Evolutionary conservation across 2,113 vertebrate genomes (phyloP), one percentile per base, ranked within the genome.

Genomic region (Carlito syrichta): DNA sequence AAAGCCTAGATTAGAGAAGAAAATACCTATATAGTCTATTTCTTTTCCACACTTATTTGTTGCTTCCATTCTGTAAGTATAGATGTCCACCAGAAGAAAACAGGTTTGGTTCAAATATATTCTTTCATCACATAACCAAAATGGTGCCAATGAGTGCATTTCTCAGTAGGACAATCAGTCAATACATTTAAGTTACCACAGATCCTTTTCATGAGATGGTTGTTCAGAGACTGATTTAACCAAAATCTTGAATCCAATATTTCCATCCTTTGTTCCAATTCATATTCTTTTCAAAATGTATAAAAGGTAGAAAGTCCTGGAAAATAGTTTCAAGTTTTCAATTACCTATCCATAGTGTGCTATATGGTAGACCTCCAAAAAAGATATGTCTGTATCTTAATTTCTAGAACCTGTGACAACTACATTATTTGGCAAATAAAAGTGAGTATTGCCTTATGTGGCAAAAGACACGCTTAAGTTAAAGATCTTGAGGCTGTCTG

Each of bases 1-100:
- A 48, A 92, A 97, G 11, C 25, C 92, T 25, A 91, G 19, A 71
- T 86, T 88, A 94, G 7, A 89, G 50, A 62, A 5, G 35, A 91
- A 79, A 96, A 89, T 76, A 77, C 62, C 22, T 40, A 5, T 20
- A 43, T 9, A 84, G 16, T 3, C 17, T 35, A 73, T 54, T 54
- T 91, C 11, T 40, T 32, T 95, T 27, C 40, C 50, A 63, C 25
- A 69, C 6, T 84, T 92, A 63, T 22, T 3, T 52, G 22, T 5
- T 69, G 19, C 4, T 95, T 96, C 82, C 20, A 27, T 74, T 43
- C 12, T 63, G 8, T 84, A 48, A 25, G 11, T 68, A 22, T 10
- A 63, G 23, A 81, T 17, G 20, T 58, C 79, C 45, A 48, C 43
- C 50, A 86, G 74, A 45, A 94, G 48, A 94, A 88, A 96, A 95